A percentile compares a stretch with the other conserved stretches of the same genome.
Evolutionary conservation across 2,113 vertebrate genomes (phyloP).

Genomic region (Prionailurus viverrinus): DNA sequence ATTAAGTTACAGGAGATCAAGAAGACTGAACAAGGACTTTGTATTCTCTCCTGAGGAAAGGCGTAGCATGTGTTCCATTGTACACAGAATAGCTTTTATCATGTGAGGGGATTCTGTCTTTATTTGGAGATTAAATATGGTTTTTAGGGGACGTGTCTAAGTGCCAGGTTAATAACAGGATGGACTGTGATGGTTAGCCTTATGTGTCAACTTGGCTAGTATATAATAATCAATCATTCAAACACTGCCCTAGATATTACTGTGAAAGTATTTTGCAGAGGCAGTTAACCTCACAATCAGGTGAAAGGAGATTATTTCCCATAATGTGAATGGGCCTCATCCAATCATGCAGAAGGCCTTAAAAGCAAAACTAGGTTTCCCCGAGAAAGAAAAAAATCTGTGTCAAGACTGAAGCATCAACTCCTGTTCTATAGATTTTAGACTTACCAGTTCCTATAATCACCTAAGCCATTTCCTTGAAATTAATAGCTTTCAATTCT

Average conservation of each 20-base stretch:
- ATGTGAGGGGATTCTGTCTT: not conserved
- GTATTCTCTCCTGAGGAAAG: not conserved
- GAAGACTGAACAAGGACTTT: not conserved
- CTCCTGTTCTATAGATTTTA: not conserved
- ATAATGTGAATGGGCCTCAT: not conserved
- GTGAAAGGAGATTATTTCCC: not conserved
- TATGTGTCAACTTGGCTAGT: not conserved
- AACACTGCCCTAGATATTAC: not conserved
- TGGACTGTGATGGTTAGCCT: not conserved
- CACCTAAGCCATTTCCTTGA: not conserved
- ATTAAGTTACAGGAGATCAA: not conserved
- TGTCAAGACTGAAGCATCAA: not conserved
- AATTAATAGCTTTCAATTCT: not conserved
- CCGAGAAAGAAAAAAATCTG: not conserved
- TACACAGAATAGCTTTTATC: not conserved
- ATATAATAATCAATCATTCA: not conserved
- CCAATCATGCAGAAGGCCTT: not conserved
- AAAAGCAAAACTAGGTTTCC: conserved; percentile 12
- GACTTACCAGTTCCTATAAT: not conserved
- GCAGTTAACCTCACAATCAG: not conserved
- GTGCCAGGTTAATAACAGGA: not conserved
- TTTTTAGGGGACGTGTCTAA: not conserved
- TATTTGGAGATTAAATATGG: not conserved
- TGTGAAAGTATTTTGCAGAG: not conserved
- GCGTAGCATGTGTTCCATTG: not conserved